Base-by-base conservation (phyloP, 2,888 invertebrate species). In the Megaustenia siamemsis region DNA sequence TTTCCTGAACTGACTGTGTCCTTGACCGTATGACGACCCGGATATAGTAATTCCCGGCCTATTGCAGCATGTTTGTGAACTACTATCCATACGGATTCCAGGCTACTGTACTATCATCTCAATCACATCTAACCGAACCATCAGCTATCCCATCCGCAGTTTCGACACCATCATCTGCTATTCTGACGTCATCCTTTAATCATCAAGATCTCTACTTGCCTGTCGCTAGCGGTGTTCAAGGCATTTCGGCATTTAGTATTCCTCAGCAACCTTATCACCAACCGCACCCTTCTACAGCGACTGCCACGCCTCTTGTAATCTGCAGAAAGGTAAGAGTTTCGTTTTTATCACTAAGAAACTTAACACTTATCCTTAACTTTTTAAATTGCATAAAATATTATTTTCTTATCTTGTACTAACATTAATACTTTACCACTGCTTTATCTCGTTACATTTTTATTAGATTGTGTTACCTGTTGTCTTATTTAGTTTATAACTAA, bases 21-120 rank as follows among this genome's bases (percentile, higher is more conserved):
- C 24, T 28, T 43, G 45, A 66, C 63, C 66, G 35, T 79, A 79
- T 79, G 79, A 40, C 43, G 79, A 63, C 66, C 66, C 43, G 3
- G 24, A 35, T 21, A 10, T 18, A n/a, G 6, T 66, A 24, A 28
- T 12, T 21, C 45, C 35, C 15, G 32, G 63, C 32, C 21, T 8
- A 6, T 12, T 43, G 45, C 66, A 79, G 63, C 45, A 79, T 79
- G 79, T 79, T 43, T 63, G 63, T 79, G 24, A 79, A 66, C 43
- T 66, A 40, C 28, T 79, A 79, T 43, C 79, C 79, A 3, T 79
- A 79, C 79, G 79, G 79, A 45, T 60, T 66, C 8, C 63, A 63
- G 12, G 40, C 79, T 24, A 8, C 79, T 43, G 63, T 40, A 28
- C 63, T 79, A 28, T 66, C 79, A n/a, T 15, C 77, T 1, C 56